A percentile compares a stretch with the other conserved stretches of the same genome.
Evolutionary conservation across 2,888 invertebrate species (phyloP).

Genomic region (Trachelus tabidus): DNA sequence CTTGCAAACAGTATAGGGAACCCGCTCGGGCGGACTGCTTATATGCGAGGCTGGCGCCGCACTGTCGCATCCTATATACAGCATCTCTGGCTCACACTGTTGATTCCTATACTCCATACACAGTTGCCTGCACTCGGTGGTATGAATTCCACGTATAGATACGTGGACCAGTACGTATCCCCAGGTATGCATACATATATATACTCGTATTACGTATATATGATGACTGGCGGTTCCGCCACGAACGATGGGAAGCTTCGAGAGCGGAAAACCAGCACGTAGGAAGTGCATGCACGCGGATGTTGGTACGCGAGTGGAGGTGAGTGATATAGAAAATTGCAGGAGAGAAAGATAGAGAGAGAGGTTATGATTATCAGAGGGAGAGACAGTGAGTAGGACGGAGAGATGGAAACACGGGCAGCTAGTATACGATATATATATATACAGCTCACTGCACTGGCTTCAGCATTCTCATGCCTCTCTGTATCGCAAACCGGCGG

Average conservation of each 20-base stretch:
- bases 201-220: neutral
- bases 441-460: conserved; percentile 8
- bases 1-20: conserved; percentile 24
- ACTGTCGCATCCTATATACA: conserved; percentile 56
- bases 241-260: neutral
- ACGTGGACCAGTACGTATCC: neutral
- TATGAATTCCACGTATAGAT: neutral
- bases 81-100: conserved; percentile 27
- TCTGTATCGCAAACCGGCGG: conserved; percentile 20
- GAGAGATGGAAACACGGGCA: neutral
- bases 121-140: neutral
- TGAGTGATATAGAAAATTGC: neutral
- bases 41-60: conserved; percentile 46
- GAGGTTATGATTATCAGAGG: neutral
- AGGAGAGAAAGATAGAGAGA: neutral
- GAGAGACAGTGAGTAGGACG: neutral
- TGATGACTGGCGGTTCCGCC: neutral
- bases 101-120: neutral
- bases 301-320: neutral
- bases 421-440: neutral
- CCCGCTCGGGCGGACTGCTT: conserved; percentile 14
- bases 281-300: neutral
- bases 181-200: neutral
- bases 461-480: conserved; percentile 32
- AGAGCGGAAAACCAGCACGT: conserved; percentile 1